phyloP scores from a whole-genome alignment of 2,797 vertebrate species.

The Acomys russatus region DNA sequence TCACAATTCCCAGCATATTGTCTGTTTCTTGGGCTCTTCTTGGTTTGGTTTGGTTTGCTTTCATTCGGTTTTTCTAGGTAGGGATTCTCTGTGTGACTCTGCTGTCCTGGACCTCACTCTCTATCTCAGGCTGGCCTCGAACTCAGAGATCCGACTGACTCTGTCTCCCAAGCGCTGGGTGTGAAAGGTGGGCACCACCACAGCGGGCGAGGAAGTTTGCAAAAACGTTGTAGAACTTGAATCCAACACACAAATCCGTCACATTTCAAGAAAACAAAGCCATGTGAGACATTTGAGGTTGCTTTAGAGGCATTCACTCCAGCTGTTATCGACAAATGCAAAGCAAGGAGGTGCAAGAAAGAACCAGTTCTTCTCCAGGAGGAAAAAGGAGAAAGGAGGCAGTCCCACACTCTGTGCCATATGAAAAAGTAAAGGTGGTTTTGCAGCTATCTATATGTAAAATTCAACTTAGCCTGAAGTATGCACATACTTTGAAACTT shows the following conservation, averaged over 20 bases:
- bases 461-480: neutral
- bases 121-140: neutral
- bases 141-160: neutral
- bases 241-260: neutral
- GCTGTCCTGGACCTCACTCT: neutral
- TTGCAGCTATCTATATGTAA: neutral
- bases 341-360: constrained; percentile 42
- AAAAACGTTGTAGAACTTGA: constrained; percentile 60
- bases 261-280: constrained; percentile 50
- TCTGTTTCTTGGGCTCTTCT: neutral
- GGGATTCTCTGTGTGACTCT: neutral
- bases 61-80: neutral
- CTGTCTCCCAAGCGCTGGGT: neutral
- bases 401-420: neutral
- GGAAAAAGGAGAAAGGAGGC: neutral
- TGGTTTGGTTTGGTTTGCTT: neutral
- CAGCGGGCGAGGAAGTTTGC: neutral
- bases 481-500: constrained; percentile 6
- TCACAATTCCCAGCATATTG: neutral
- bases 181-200: neutral
- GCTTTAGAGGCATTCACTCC: constrained; percentile 61
- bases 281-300: neutral
- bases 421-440: neutral
- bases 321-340: constrained; percentile 58
- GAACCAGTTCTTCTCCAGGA: neutral